Conservation (phyloP, 53 echinoderm and acorn worm genomes). For the Patiria pectinifera region DNA sequence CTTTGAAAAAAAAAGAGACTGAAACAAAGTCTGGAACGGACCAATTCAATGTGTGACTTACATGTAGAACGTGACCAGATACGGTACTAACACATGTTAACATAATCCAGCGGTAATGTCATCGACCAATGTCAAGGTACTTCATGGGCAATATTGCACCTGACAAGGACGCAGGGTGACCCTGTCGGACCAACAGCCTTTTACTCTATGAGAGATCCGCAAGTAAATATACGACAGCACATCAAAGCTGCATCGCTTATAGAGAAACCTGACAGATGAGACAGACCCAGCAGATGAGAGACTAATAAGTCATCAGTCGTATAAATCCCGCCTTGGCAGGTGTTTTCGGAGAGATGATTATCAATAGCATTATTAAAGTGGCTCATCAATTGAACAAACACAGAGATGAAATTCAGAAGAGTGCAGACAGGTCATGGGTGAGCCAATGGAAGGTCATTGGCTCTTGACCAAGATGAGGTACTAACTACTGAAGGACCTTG, state of each 20-base stretch:
- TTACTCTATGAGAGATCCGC: background rate
- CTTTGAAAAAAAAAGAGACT: no score
- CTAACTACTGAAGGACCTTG: background rate
- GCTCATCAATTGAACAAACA: background rate
- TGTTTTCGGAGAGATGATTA: background rate
- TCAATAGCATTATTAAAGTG: background rate
- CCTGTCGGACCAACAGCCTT: background rate
- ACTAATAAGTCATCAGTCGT: background rate
- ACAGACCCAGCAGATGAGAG: background rate
- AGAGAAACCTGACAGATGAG: background rate
- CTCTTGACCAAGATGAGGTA: background rate
- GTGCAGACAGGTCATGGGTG: background rate
- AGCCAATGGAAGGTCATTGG: background rate
- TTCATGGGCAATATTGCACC: no score
- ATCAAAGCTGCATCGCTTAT: background rate
- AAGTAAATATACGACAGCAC: background rate
- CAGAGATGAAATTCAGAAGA: background rate
- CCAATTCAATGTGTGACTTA: no score
- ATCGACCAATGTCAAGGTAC: no score
- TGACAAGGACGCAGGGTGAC: no score
- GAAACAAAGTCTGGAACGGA: no score
- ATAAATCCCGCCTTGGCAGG: background rate
- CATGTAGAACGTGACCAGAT: no score
- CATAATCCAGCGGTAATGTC: no score
- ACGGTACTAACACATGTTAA: no score